Evolutionary conservation across 2,113 vertebrate species (phyloP).

Genomic region (Mustela lutreola): DNA sequence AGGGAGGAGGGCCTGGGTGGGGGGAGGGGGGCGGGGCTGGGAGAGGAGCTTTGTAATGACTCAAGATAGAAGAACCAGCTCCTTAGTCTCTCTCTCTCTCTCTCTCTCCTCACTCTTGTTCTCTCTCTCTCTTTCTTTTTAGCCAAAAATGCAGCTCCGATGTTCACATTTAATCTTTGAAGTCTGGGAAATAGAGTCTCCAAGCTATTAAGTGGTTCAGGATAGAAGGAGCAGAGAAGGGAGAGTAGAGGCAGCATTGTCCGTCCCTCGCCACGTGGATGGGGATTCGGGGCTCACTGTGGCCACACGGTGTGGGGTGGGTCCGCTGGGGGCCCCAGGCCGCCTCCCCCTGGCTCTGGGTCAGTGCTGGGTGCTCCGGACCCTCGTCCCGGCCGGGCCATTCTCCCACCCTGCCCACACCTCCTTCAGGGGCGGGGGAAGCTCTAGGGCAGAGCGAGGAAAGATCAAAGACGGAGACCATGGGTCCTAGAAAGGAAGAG

Average conservation of each 20-base stretch:
- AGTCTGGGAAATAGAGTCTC: not conserved
- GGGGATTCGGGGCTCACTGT: not conserved
- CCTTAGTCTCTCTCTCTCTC: not conserved
- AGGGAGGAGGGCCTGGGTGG: not conserved
- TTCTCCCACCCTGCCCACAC: slow-evolving; percentile 34
- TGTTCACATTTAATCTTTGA: not conserved
- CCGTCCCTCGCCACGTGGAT: not conserved
- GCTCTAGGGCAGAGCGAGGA: slow-evolving; percentile 1
- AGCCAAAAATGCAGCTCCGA: not conserved
- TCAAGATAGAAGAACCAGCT: slow-evolving; percentile 19
- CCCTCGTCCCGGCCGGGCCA: not conserved
- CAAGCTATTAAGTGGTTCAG: not conserved
- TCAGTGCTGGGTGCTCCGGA: not conserved
- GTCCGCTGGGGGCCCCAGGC: not conserved
- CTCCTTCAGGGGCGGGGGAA: not conserved
- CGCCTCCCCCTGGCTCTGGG: not conserved
- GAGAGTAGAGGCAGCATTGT: accelerated
- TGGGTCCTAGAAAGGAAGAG: slow-evolving; percentile 43
- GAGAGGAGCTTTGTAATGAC: slow-evolving; percentile 42
- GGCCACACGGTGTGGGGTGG: not conserved
- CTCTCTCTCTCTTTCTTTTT: not conserved
- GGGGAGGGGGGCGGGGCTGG: not conserved
- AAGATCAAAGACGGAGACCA: slow-evolving; percentile 72
- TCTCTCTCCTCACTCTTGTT: too few species aligned
- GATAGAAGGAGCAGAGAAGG: not conserved